Evolutionary conservation across 2,888 invertebrate species (phyloP).

Genomic region (Drosophila picticornis): DNA sequence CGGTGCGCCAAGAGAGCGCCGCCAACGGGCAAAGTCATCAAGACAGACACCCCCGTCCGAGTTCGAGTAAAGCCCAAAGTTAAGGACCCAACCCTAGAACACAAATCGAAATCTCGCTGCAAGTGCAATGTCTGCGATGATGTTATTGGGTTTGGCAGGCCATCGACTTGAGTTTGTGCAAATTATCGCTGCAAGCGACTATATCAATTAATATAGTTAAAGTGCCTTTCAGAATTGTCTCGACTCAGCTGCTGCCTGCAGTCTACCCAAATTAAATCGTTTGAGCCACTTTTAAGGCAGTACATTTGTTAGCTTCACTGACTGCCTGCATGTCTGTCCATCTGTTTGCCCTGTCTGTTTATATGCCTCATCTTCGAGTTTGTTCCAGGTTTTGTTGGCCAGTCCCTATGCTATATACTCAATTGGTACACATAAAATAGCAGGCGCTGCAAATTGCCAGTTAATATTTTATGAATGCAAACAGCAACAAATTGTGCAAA

Average conservation of each 20-base stretch:
- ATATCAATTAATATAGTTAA: constrained; percentile 80
- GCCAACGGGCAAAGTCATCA: constrained; percentile 73
- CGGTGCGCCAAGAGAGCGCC: constrained; percentile 55
- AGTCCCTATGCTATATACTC: constrained; percentile 52
- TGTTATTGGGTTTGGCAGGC: constrained; percentile 72
- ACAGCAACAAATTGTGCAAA: constrained; percentile 78
- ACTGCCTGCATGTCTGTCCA: constrained; percentile 19
- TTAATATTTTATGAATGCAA: constrained; percentile 79
- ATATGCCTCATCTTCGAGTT: constrained; percentile 28
- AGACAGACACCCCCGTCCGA: constrained; percentile 41
- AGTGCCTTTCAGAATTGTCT: constrained; percentile 52
- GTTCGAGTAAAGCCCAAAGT: constrained; percentile 6
- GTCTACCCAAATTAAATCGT: constrained; percentile 70
- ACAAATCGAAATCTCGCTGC: constrained; percentile 24
- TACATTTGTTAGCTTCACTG: constrained; percentile 22
- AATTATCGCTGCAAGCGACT: constrained; percentile 78
- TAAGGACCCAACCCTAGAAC: constrained; percentile 1
- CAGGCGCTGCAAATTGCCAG: constrained; percentile 78
- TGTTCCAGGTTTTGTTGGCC: constrained; percentile 50
- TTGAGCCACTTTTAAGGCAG: constrained; percentile 49
- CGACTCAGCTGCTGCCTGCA: constrained; percentile 23
- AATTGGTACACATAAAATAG: not conserved
- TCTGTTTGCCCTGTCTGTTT: constrained; percentile 9
- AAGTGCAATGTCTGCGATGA: constrained; percentile 32
- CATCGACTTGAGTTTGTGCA: constrained; percentile 69